A percentile compares a stretch with the other conserved stretches of the same genome.
Evolutionary conservation across 2,888 invertebrate species (phyloP).

Genomic region (Baronia brevicornis): DNA sequence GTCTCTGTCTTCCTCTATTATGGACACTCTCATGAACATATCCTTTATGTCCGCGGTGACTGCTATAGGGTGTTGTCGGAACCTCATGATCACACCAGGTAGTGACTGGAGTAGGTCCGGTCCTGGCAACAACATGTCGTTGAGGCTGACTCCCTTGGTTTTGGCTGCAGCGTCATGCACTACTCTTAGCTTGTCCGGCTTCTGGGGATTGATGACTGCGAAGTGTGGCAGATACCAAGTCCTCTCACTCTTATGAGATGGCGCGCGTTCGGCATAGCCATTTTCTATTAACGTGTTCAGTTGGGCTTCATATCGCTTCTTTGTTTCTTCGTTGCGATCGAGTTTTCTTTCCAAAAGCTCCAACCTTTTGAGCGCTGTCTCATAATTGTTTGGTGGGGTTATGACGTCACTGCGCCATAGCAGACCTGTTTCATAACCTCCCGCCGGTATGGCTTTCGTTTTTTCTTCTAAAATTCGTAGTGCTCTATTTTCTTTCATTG

Average conservation of each 20-base stretch:
- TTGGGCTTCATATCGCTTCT: slow-evolving; percentile 4
- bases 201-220: slow-evolving; percentile 15
- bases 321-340: slow-evolving; percentile 3
- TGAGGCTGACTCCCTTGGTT: slow-evolving; percentile 9
- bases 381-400: slow-evolving; percentile 6
- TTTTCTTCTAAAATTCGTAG: not conserved
- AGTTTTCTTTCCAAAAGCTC: slow-evolving; percentile 2
- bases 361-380: slow-evolving; percentile 2
- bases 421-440: slow-evolving; percentile 2
- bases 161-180: slow-evolving; percentile 19
- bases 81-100: too few relatives aligned
- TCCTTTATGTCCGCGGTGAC: too few relatives aligned
- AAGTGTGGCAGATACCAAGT: slow-evolving; percentile 20
- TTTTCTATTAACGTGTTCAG: not conserved
- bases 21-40: too few relatives aligned
- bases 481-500: slow-evolving; percentile 5
- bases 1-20: too few relatives aligned
- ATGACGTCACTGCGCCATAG: slow-evolving; percentile 5
- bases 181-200: slow-evolving; percentile 17
- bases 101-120: too few relatives aligned
- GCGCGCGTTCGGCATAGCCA: slow-evolving; percentile 11
- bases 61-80: too few relatives aligned
- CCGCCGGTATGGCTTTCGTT: not conserved
- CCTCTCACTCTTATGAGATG: not conserved
- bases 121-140: too few relatives aligned